Evolutionary conservation across 2,888 invertebrate genomes (phyloP).

Genomic region (Fragum whitleyi): DNA sequence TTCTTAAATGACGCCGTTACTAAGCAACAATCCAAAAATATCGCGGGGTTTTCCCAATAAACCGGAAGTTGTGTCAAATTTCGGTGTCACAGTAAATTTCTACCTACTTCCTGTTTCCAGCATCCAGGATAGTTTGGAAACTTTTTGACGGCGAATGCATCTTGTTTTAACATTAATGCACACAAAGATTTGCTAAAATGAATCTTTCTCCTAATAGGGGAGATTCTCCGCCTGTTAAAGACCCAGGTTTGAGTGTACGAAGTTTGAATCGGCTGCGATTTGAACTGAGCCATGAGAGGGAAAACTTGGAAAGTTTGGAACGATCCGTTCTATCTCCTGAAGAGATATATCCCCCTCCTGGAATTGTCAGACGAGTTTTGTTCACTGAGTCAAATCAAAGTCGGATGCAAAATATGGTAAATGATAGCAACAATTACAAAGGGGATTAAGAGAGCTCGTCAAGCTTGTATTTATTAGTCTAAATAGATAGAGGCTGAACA

Average conservation of each 20-base stretch:
- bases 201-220: conserved; percentile 49
- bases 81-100: conserved; percentile 20
- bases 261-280: conserved; percentile 41
- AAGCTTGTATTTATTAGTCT: too few species aligned
- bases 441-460: too few species aligned
- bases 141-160: background rate
- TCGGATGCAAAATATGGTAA: too few species aligned
- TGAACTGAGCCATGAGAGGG: conserved; percentile 37
- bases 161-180: too few species aligned
- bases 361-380: conserved; percentile 6
- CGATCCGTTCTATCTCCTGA: conserved; percentile 45
- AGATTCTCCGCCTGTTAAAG: conserved; percentile 69
- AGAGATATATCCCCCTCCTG: conserved; percentile 46
- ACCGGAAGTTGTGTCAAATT: conserved; percentile 48
- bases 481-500: too few species aligned
- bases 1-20: conserved; percentile 53
- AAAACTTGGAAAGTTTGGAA: conserved; percentile 46
- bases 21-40: conserved; percentile 42
- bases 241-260: conserved; percentile 48
- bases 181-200: too few species aligned
- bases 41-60: conserved; percentile 34
- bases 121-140: background rate
- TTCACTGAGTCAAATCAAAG: background rate
- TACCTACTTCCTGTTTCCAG: background rate
- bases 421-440: too few species aligned